Conservation (phyloP, 2,888 invertebrate genomes). For the Julus scanicus region DNA sequence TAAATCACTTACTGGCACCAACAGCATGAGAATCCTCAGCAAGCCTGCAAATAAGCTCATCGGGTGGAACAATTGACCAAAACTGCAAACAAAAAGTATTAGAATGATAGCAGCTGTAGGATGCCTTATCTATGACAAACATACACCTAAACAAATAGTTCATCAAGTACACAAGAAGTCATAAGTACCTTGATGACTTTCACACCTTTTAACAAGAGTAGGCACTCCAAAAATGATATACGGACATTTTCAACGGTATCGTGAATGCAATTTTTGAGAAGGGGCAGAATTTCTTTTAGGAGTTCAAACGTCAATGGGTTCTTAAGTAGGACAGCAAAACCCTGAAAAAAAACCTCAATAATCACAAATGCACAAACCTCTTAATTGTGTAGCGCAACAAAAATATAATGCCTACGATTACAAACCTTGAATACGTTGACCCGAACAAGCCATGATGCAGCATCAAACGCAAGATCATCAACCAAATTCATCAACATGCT, state of each 20-base stretch:
- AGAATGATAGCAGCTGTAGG: background rate
- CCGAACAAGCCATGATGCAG: conserved; percentile 41
- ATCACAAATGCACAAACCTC: background rate
- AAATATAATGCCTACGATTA: background rate
- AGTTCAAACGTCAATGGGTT: conserved; percentile 45
- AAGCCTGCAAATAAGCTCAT: conserved; percentile 47
- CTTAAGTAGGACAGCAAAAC: conserved; percentile 39
- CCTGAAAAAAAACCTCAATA: background rate
- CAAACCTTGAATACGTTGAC: conserved; percentile 46
- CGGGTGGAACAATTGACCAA: conserved; percentile 43
- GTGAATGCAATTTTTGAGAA: conserved; percentile 37
- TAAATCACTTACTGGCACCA: background rate
- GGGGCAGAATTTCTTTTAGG: conserved; percentile 48
- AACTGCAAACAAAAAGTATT: conserved; percentile 44
- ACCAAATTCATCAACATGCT: conserved; percentile 38
- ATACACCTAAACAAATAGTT: background rate
- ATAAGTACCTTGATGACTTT: conserved; percentile 50
- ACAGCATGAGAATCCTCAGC: conserved; percentile 25
- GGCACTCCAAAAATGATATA: conserved; percentile 39
- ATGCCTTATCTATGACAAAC: background rate
- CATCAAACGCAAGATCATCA: conserved; percentile 54
- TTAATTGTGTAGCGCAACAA: background rate
- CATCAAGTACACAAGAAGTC: background rate
- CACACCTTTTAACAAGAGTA: conserved; percentile 25
- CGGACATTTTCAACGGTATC: conserved; percentile 48